Evolutionary conservation across 92 coral and sea anemone genomes (phyloP), one percentile per base, ranked within the genome.

Genomic region (Chrysogorgia sp.): DNA sequence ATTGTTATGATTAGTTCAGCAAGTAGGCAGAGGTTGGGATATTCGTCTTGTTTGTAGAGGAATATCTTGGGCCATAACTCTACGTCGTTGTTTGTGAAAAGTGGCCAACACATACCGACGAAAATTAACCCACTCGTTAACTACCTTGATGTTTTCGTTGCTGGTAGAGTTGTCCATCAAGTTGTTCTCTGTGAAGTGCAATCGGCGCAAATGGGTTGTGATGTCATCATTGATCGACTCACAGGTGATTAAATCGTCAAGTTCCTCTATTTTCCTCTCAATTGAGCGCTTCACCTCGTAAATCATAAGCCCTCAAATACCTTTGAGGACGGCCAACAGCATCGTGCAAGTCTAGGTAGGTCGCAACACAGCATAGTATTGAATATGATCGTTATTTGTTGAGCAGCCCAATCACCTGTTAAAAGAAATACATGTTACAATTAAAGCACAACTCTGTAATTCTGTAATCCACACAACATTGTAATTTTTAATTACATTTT

Each of bases 291-390:
- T 30, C 35, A 74, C 79, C 24, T 74, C 66, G 33, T 58, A 75
- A 40, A 58, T 21, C 81, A 75, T 75, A 19, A 75, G 57, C 69
- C 70, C 56, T 75, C 70, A 19, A 75, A 75, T 31, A 58, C 81
- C 15, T 58, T 58, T 22, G 70, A 75, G 5, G 79, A 53, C 24
- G 67, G 79, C 67, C 67, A 48, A 55, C 57, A 31, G 23, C 15
- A 48, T 74, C 79, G 45, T 48, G 31, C 23, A 74, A 63, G 53
- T 74, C 79, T 15, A 74, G 79, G 30, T 58, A 75, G 52, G 63
- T 50, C 29, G 69, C 81, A 58, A 58, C 69, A 19, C 69, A 34
- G 32, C 81, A 75, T 19, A 75, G 56, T n/a, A 58, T 37, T 4
- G 70, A 32, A 40, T 75, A 75, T 30, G 70, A 75, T 63, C n/a